Evolutionary conservation across 2,797 vertebrate genomes (phyloP).

Genomic region (Sebastes cheni): DNA sequence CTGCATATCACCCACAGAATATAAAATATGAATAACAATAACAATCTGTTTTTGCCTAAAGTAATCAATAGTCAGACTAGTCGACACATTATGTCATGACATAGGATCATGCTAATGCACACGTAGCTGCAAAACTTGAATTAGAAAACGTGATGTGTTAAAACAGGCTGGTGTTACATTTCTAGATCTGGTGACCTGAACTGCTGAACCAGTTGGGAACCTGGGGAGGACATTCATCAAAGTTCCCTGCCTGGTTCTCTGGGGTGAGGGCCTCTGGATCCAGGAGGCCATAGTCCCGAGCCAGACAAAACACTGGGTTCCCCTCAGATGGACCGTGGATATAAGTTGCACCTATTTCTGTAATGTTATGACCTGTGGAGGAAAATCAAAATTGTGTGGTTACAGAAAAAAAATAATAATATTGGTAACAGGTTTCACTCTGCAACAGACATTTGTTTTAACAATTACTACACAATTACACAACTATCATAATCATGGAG

Average conservation of each 20-base stretch:
- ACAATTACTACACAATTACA: not conserved
- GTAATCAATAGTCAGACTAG: not conserved
- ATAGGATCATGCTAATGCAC: not conserved
- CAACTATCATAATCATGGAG: too few relatives aligned
- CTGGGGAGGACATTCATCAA: slow-evolving; percentile 75
- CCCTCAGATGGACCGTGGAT: slow-evolving; percentile 92
- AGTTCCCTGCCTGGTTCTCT: slow-evolving; percentile 88
- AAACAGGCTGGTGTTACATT: not conserved
- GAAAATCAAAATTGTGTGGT: not conserved
- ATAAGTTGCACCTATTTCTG: slow-evolving; percentile 95
- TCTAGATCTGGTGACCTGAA: slow-evolving; percentile 72
- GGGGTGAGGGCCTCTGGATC: slow-evolving; percentile 81
- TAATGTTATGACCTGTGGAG: slow-evolving; percentile 80
- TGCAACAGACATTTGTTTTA: not conserved
- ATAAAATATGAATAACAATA: not conserved
- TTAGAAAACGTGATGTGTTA: not conserved
- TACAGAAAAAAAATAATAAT: not conserved
- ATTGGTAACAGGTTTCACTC: too few relatives aligned
- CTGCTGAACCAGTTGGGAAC: slow-evolving; percentile 81
- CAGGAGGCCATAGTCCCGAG: slow-evolving; percentile 85
- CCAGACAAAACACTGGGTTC: slow-evolving; percentile 91
- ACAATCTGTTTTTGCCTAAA: not conserved
- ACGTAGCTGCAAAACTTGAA: not conserved
- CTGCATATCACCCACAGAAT: slow-evolving; percentile 14
- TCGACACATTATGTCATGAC: not conserved